These are phyloP conservation scores for Aplidium turbinatum DNA, from an alignment of 23 tunicate genomes.

Conservation along the genomic window DNA sequence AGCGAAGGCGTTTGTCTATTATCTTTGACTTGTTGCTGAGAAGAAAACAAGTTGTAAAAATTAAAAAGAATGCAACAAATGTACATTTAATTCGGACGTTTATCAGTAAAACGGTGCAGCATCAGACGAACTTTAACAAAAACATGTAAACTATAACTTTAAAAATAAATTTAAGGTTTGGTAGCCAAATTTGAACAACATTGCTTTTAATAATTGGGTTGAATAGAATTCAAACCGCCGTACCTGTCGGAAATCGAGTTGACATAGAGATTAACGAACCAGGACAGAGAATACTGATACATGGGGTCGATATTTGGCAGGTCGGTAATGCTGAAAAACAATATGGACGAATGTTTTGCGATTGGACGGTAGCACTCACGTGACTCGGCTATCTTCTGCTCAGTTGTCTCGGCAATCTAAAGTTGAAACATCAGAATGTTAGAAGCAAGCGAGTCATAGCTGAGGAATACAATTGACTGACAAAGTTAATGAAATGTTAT, in stretches of 20 bases:
- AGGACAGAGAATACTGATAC: conserved; percentile 95
- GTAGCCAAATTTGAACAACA: too few species aligned
- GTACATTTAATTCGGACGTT: too few species aligned
- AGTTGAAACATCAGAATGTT: not conserved
- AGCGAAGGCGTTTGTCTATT: conserved; percentile 89
- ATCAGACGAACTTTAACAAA: too few species aligned
- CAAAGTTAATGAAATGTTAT: too few species aligned
- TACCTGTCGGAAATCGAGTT: conserved; percentile 89
- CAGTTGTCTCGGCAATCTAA: conserved; percentile 90
- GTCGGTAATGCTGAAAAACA: conserved; percentile 97
- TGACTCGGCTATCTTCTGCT: conserved; percentile 95
- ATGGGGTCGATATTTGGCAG: conserved; percentile 99
- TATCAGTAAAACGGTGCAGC: too few species aligned
- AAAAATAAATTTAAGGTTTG: too few species aligned
- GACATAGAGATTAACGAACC: conserved; percentile 96
- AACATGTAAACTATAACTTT: too few species aligned
- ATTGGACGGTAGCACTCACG: conserved; percentile 99
- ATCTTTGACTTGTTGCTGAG: conserved; percentile 93
- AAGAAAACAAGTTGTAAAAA: not conserved
- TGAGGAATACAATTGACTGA: not conserved
- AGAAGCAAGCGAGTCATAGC: not conserved
- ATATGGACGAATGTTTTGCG: conserved; percentile 92
- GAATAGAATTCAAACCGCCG: too few species aligned
- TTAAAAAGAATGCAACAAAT: too few species aligned
- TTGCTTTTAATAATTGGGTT: too few species aligned